phyloP scores from a whole-genome alignment of 2,888 invertebrate species.

The Psylliodes chrysocephalus region DNA sequence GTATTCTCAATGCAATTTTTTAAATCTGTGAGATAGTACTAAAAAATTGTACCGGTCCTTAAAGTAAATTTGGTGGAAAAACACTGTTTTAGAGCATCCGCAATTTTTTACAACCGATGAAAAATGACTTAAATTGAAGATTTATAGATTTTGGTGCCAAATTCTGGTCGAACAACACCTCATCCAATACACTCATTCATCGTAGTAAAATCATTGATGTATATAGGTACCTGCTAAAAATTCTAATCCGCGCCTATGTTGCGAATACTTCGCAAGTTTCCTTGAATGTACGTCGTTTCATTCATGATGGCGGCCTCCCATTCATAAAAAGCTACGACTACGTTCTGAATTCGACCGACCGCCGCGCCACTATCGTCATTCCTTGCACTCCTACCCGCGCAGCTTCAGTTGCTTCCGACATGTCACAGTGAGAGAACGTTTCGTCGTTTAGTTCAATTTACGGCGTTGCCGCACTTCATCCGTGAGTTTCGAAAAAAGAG shows the following conservation, averaged over 20 bases:
- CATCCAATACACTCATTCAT: no score
- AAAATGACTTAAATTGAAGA: no score
- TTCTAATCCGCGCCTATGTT: conserved; percentile 38
- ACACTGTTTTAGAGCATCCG: no score
- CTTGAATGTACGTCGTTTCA: conserved; percentile 70
- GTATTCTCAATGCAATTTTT: no score
- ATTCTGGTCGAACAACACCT: no score
- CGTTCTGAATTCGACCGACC: conserved; percentile 56
- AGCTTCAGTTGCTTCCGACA: conserved; percentile 49
- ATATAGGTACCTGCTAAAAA: conserved; percentile 17
- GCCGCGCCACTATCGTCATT: conserved; percentile 58
- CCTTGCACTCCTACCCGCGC: conserved; percentile 53
- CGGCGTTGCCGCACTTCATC: conserved; percentile 38
- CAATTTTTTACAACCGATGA: no score
- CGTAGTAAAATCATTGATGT: no score
- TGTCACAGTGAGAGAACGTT: conserved; percentile 40
- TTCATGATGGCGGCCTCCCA: conserved; percentile 79
- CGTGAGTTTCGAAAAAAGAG: conserved; percentile 32
- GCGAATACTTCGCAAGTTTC: conserved; percentile 58
- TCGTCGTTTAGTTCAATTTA: conserved; percentile 32
- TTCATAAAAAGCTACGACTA: conserved; percentile 75
- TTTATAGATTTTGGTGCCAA: no score
- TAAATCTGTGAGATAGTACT: no score
- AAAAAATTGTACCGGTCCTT: no score
- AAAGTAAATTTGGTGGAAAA: no score